Conservation (phyloP, 2,888 invertebrate species). For the Ashinkailepas kermadecensis region DNA sequence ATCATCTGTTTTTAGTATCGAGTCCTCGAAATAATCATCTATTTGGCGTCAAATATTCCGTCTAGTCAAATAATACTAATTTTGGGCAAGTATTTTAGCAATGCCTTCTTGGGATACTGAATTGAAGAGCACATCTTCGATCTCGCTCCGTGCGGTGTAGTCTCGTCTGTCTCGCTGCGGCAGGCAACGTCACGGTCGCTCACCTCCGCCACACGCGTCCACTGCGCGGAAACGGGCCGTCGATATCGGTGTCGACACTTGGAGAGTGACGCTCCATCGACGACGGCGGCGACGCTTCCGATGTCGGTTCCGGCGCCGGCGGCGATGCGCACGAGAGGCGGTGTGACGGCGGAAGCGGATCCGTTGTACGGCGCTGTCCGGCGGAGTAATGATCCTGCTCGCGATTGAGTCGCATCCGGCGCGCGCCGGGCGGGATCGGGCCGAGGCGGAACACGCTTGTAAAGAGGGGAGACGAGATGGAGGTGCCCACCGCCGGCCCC, state of each 20-base stretch:
- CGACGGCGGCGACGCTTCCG: slow-evolving; percentile 2
- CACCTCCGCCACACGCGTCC: neutral
- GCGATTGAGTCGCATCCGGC: neutral
- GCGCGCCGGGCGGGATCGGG: neutral
- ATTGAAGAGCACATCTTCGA: no score
- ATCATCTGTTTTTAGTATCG: no score
- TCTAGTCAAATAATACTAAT: no score
- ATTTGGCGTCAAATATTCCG: no score
- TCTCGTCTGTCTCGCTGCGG: neutral
- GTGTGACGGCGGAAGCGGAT: neutral
- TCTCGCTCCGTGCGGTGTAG: neutral
- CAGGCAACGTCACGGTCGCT: no score
- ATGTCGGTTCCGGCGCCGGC: neutral
- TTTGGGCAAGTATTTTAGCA: no score
- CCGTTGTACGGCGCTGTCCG: neutral
- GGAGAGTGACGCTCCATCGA: neutral
- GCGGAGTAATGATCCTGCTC: neutral
- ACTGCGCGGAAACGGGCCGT: neutral
- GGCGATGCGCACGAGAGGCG: neutral
- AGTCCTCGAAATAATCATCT: no score
- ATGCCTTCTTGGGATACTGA: no score
- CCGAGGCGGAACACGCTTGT: no score
- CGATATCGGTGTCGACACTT: neutral
- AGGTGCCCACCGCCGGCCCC: no score
- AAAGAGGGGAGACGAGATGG: no score